Evolutionary conservation across 2,888 invertebrate species (phyloP).

Genomic region (Callinectes sapidus): DNA sequence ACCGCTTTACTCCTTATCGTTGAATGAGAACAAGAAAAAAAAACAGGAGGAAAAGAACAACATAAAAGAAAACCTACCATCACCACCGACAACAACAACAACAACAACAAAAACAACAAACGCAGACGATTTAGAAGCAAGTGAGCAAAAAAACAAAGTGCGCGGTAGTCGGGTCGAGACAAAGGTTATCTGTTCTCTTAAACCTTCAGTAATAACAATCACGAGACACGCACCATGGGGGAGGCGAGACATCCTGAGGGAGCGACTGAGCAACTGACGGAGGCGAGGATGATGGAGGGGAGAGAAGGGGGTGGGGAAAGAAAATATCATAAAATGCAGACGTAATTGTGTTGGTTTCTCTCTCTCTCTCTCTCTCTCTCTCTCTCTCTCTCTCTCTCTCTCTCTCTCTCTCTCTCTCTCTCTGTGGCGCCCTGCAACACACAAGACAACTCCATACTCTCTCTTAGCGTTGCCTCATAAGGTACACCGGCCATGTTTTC

Average conservation of each 20-base stretch:
- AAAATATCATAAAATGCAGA: not conserved
- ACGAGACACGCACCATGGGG: not conserved
- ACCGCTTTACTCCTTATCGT: too few relatives aligned
- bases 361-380: constrained; percentile 6
- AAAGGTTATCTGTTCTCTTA: not conserved
- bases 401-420: constrained; percentile 21
- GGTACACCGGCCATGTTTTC: not conserved
- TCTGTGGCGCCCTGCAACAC: not conserved
- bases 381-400: constrained; percentile 15
- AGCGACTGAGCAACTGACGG: not conserved
- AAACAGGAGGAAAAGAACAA: too few relatives aligned
- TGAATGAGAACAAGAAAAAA: too few relatives aligned
- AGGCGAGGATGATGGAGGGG: not conserved
- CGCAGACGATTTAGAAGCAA: not conserved
- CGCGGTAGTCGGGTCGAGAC: not conserved
- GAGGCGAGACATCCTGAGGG: not conserved
- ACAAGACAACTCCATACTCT: not conserved
- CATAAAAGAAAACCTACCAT: too few relatives aligned
- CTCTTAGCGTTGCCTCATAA: not conserved
- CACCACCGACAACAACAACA: not conserved
- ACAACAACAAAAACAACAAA: not conserved
- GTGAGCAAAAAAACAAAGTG: not conserved
- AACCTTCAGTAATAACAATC: not conserved
- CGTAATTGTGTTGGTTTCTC: not conserved
- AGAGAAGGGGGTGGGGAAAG: not conserved